Evolutionary conservation across 2,113 vertebrate species (phyloP).

Genomic region (Microtus pennsylvanicus): DNA sequence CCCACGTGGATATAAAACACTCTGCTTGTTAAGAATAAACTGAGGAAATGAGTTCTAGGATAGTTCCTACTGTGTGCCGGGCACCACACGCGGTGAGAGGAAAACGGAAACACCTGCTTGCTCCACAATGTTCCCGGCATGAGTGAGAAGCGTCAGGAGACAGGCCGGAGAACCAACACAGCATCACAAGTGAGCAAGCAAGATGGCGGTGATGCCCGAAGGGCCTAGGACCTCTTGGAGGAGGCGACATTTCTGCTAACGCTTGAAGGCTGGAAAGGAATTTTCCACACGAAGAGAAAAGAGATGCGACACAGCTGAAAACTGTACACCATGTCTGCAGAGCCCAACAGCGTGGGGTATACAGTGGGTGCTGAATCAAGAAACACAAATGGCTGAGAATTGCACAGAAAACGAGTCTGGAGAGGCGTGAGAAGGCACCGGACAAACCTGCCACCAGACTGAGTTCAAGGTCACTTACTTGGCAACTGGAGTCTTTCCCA

Average conservation of each 20-base stretch:
- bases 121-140: background rate
- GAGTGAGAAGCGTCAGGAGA: background rate
- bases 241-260: background rate
- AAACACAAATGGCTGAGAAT: background rate
- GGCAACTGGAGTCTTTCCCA: constrained; percentile 76
- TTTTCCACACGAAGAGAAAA: background rate
- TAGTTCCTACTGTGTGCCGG: background rate
- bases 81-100: accelerated
- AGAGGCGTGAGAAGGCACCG: background rate
- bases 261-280: background rate
- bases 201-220: accelerated
- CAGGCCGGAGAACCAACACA: background rate
- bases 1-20: background rate
- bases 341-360: background rate
- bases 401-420: background rate
- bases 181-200: background rate
- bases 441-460: constrained; percentile 77
- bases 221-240: background rate
- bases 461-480: constrained; percentile 84
- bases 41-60: background rate
- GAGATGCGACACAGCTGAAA: accelerated
- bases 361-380: background rate
- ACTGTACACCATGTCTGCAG: accelerated
- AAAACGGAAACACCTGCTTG: background rate
- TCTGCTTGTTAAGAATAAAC: background rate